These are phyloP conservation scores for Heterotilapia buettikoferi DNA, from an alignment of 2,113 vertebrate species.

Conservation along the genomic window DNA sequence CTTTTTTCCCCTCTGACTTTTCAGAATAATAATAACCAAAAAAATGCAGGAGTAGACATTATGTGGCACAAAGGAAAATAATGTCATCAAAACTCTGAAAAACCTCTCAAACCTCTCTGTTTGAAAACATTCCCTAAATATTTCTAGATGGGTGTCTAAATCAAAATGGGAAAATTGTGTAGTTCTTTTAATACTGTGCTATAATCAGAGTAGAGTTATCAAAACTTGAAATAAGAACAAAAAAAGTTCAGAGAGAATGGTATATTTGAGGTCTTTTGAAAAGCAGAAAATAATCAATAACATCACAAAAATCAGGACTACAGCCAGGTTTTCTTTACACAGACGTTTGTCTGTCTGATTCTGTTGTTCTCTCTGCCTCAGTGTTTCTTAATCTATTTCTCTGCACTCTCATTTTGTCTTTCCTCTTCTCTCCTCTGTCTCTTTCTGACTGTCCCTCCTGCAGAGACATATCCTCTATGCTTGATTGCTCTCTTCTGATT, in stretches of 20 bases:
- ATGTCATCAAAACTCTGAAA: background rate
- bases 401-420: background rate
- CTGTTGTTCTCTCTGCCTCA: background rate
- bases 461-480: conserved; percentile 36
- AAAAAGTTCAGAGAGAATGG: background rate
- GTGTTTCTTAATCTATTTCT: conserved; percentile 11
- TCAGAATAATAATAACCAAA: background rate
- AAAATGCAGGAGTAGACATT: background rate
- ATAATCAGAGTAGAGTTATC: background rate
- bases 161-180: background rate
- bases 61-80: background rate
- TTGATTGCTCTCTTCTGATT: conserved; percentile 62
- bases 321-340: background rate
- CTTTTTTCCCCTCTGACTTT: background rate
- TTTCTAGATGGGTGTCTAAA: background rate
- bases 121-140: background rate
- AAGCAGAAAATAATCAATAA: conserved; percentile 4
- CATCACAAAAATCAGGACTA: background rate
- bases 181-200: background rate
- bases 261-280: background rate
- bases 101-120: background rate
- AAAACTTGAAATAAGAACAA: background rate
- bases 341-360: background rate
- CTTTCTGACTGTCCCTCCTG: conserved; percentile 34
- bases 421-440: background rate